phyloP scores from a whole-genome alignment of 2,113 vertebrate species.

The Notechis scutatus region DNA sequence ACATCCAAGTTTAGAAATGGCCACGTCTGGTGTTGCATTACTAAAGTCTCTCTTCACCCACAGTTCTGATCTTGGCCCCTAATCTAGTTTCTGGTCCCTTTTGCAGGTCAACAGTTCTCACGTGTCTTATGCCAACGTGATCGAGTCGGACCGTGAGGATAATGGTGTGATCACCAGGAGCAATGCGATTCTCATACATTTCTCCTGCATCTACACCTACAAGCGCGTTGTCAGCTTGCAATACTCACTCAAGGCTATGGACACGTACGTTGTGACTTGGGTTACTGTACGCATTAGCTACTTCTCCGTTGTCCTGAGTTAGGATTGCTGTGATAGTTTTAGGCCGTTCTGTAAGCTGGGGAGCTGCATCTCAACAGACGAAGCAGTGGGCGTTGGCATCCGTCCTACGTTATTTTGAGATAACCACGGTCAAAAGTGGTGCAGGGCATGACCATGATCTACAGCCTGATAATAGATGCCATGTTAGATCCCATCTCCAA shows the following conservation, averaged over 20 bases:
- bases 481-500: background rate
- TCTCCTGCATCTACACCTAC: conserved; percentile 60
- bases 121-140: conserved; percentile 29
- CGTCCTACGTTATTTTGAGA: background rate
- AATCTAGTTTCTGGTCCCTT: background rate
- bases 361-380: background rate
- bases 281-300: background rate
- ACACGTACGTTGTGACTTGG: conserved; percentile 53
- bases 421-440: background rate
- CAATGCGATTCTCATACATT: conserved; percentile 41
- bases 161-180: conserved; percentile 29
- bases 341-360: background rate
- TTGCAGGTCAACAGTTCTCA: conserved; percentile 64
- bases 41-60: background rate
- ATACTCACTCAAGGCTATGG: conserved; percentile 40
- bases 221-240: conserved; percentile 58
- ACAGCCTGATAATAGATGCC: background rate
- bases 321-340: background rate
- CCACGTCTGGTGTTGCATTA: background rate
- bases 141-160: conserved; percentile 5
- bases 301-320: background rate
- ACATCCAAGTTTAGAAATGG: background rate
- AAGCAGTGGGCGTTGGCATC: background rate
- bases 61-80: background rate
- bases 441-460: background rate